Evolutionary conservation across 2,797 vertebrate genomes (phyloP), one percentile per base, ranked within the genome.

Genomic region (Buceros bicornis): DNA sequence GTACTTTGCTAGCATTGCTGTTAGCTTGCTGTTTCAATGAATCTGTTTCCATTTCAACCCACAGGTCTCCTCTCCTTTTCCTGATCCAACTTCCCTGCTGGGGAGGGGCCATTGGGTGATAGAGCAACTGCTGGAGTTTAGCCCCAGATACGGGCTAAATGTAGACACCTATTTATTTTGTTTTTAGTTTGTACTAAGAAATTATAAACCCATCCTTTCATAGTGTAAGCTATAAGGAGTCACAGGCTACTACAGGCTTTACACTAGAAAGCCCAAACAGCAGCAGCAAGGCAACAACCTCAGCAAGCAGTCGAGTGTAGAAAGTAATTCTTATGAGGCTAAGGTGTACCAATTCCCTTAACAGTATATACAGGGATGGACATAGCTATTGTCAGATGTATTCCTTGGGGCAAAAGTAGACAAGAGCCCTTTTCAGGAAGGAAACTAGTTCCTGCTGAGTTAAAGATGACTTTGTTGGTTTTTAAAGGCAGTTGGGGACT

Each of bases 371-470:
- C 35, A 66, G 62, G 35, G 35, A 5, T 61, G 58, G 58, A 26
- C 0, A 0, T 35, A 29, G 5, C 40, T 40, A 1, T 21, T 54
- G 31, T 71, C 45, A 57, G 18, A 33, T 25, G 48, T 0, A 5
- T 11, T 18, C 26, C 45, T 62, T 14, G 37, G 28, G 33, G 48
- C 20, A 61, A n/a, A 57, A 22, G 24, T 1, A 87, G 51, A 48
- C 57, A 48, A 20, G 24, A 65, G 48, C 19, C 22, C 15, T 50
- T 42, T 50, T 20, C 3, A 10, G 19, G 42, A 53, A 74, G 40
- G n/a, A 87, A 80, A 17, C 24, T 48, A 80, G 17, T 33, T 77
- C 24, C 22, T 47, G 6, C 40, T 40, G 29, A 80, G 13, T 61
- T 80, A 33, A 47, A 67, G 42, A 24, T 76, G 1, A 19, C n/a